Evolutionary conservation across 1,140 invertebrate genomes (phyloP), one percentile per base, ranked within the genome.

Genomic region (Drosophila kohkoa): DNA sequence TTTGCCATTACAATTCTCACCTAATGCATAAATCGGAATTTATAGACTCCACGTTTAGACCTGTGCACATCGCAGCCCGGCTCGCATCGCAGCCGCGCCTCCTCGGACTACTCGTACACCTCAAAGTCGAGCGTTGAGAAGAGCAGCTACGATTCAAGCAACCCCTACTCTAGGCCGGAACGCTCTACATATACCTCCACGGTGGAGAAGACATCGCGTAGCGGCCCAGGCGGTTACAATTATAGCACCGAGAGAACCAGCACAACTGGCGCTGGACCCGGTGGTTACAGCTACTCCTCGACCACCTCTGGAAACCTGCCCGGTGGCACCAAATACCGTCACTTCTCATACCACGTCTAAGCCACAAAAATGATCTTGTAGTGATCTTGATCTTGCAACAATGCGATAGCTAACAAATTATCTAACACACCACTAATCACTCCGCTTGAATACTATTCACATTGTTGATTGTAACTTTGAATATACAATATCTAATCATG

Each of bases 321-420:
- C 60, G 95, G 95, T 79, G 96, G 96, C 90, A 97, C 96, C 82
- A 94, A 93, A 82, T 97, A 97, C 92, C 96, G 96, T 75, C 96
- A 97, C 92, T 97, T 95, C 93, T 96, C 96, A 77, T 97, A 97
- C 93, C 96, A 96, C 92, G 96, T 97, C 89, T 97, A 96, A 94
- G 46, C 38, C 51, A 32, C 51, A 32, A 20, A 25, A 63, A 51
- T 54, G 46, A 51, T 11, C 13, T 11, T 15, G 20, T 57, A 30
- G 20, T 57, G 25, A 65, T 65, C 35, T 38, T 10, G 13, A 69
- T 30, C 43, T 63, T 49, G 32, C 20, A 25, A 25, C 20, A 68
- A 43, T 55, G 58, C 45, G 52, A 48, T 10, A 38, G 41, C 49
- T 41, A 25, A 52, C 70, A 60, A 25, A 52, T 8, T 43, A 41